Evolutionary conservation across 35 echinoderm and acorn worm species (phyloP).

Genomic region (Apostichopus parvimensis): DNA sequence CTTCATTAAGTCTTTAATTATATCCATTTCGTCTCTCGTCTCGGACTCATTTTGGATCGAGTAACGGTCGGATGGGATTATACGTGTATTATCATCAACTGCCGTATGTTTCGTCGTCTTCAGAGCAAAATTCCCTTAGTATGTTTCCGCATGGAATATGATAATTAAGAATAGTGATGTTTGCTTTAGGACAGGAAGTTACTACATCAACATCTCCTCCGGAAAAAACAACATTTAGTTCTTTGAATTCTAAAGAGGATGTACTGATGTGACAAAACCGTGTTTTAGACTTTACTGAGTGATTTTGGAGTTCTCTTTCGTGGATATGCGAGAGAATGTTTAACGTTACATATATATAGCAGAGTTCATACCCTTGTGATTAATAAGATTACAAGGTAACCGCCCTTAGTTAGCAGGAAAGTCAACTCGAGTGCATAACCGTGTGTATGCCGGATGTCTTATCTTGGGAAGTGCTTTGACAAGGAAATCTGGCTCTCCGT

Average conservation of each 20-base stretch:
- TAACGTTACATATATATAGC: too few species aligned
- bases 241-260: not conserved
- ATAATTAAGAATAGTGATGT: not conserved
- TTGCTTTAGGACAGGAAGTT: not conserved
- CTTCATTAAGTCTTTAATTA: constrained; percentile 1
- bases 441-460: not conserved
- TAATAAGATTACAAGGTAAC: not conserved
- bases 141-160: not conserved
- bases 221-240: not conserved
- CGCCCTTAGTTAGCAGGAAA: not conserved
- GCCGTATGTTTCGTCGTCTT: not conserved
- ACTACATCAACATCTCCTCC: not conserved
- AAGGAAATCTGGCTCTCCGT: not conserved
- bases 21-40: not conserved
- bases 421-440: not conserved
- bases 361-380: not conserved
- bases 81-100: not conserved
- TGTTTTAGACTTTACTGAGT: too few species aligned
- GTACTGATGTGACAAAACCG: too few species aligned
- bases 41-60: not conserved
- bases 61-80: not conserved
- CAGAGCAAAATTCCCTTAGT: not conserved
- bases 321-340: too few species aligned
- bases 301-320: too few species aligned
- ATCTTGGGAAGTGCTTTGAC: not conserved